Evolutionary conservation across 2,113 vertebrate species (phyloP), one percentile per base, ranked within the genome.

Genomic region (Prolemur simus): DNA sequence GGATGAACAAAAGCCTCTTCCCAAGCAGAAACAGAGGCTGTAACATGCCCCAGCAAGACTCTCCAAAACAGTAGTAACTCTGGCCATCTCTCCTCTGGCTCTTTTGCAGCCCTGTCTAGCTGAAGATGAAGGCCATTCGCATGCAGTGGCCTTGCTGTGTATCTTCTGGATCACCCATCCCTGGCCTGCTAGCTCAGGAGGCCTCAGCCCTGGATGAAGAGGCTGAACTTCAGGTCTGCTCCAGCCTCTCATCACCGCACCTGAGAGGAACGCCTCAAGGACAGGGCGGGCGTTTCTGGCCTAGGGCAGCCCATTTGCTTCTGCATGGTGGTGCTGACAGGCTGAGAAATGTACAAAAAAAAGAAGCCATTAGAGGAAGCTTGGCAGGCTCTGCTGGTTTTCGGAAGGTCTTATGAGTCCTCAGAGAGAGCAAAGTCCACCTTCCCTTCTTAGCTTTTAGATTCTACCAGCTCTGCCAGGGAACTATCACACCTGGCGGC

Each of bases 271-370:
- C 4, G 0, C 9, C 7, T 49, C 14, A 12, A 77, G 66, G n/a
- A 37, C 6, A 63, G 17, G 23, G 17, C 11, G 1, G 23, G 10
- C 5, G 1, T 15, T 42, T 64, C 54, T 54, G 60, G 39, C 27
- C 25, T 25, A 5, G 21, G 21, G 20, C 6, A 29, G 5, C 49
- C 12, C 29, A 2, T 42, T 52, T 56, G 18, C 69, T 78, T 94
- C 86, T 23, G 5, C 1, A 0, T 3, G 14, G 27, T 69, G 47
- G 17, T 14, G 52, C 27, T 1, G 5, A 47, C 2, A n/a, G 29
- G 54, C 25, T 13, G 21, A 47, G 47, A 60, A 11, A 27, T 29
- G 14, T 17, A 15, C 4, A n/a, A 37, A 29, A n/a, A n/a, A 32
- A 27, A 25, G 13, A 60, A 56, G 37, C 9, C 2, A 0, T 7